Conservation (phyloP, 30 jellyfish, hydroid and myxozoan genomes). For the Clytia hemisphaerica region DNA sequence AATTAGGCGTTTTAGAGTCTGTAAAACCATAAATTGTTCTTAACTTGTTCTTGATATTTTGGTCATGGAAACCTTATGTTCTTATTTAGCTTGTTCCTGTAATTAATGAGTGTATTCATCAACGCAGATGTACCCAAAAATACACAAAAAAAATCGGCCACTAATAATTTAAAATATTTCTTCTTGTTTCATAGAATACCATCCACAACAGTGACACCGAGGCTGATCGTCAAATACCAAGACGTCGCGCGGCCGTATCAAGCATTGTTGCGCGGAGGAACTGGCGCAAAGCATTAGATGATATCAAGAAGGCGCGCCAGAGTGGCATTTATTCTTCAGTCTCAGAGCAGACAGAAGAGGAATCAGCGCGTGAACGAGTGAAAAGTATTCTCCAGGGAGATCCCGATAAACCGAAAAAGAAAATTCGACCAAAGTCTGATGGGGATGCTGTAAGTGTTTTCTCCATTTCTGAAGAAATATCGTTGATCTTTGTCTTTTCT, state of each 20-base stretch:
- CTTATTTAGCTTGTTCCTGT: too few species aligned
- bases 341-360: constrained; percentile 32
- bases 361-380: constrained; percentile 49
- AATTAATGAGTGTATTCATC: too few species aligned
- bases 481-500: too few species aligned
- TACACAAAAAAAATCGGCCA: too few species aligned
- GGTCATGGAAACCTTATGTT: too few species aligned
- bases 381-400: constrained; percentile 30
- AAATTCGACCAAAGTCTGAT: constrained; percentile 23
- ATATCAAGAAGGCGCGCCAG: constrained; percentile 34
- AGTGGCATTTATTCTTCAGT: constrained; percentile 18
- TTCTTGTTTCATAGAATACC: too few species aligned
- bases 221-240: constrained; percentile 35
- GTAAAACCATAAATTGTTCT: too few species aligned
- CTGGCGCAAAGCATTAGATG: constrained; percentile 41
- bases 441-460: constrained; percentile 28
- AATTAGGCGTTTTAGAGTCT: too few species aligned
- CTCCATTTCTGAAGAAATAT: too few species aligned
- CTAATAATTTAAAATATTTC: too few species aligned
- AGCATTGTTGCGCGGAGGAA: constrained; percentile 22
- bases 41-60: too few species aligned
- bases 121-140: too few species aligned
- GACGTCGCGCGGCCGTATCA: neutral
- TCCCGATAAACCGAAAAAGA: neutral
- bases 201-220: constrained; percentile 45